A percentile compares a stretch with the other conserved stretches of the same genome.
Conservation (phyloP, 2,113 vertebrate species). For the Brachirus orientalis region DNA sequence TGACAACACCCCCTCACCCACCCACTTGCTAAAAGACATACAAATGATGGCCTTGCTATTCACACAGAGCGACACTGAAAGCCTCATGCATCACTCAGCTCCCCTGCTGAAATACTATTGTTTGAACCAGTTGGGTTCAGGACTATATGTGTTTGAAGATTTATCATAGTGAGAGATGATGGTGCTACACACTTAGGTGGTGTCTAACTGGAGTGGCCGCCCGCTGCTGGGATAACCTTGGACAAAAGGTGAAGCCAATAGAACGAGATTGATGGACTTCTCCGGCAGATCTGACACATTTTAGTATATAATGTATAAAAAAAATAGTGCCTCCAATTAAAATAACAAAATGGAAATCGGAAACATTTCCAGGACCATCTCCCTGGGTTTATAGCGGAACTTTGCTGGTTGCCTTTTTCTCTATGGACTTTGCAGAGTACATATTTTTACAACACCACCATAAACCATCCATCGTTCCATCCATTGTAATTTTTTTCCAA, state of each 20-base stretch:
- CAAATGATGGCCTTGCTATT: slow-evolving; percentile 33
- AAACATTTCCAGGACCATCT: too few species aligned
- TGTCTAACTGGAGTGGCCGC: slow-evolving; percentile 4
- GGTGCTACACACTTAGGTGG: too few species aligned
- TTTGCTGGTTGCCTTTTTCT: too few species aligned
- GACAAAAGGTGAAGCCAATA: background rate
- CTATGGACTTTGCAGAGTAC: too few species aligned
- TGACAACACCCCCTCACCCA: too few species aligned
- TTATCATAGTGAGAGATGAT: slow-evolving; percentile 15
- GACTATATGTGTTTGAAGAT: slow-evolving; percentile 20
- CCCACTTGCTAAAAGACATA: slow-evolving; percentile 15
- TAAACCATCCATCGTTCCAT: too few species aligned
- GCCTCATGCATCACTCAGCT: slow-evolving; percentile 30
- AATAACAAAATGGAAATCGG: too few species aligned
- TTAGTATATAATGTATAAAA: slow-evolving; percentile 16
- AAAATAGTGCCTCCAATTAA: background rate
- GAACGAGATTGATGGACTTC: background rate
- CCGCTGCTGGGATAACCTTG: slow-evolving; percentile 1
- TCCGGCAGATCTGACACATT: background rate
- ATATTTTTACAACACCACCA: too few species aligned
- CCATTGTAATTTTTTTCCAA: too few species aligned
- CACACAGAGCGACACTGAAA: slow-evolving; percentile 30
- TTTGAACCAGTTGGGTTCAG: slow-evolving; percentile 23
- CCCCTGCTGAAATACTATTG: slow-evolving; percentile 39
- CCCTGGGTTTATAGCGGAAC: too few species aligned